Base-by-base conservation (phyloP, 2,113 vertebrate species). In the Cheirogaleus medius region DNA sequence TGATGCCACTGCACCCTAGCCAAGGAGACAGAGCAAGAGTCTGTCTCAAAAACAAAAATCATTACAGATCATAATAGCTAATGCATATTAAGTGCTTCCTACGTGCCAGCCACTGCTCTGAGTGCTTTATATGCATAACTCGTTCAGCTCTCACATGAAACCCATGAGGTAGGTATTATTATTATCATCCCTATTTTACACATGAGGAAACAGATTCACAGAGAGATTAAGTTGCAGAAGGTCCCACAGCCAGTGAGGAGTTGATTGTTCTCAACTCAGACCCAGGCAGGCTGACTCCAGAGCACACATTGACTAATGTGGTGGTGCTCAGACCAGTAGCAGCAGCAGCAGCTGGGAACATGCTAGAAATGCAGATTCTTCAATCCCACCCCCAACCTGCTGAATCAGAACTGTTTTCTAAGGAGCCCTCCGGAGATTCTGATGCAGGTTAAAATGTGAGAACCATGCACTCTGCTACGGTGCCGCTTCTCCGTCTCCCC, bases 371-470 rank as follows among this genome's bases (percentile, higher is more conserved):
- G 54, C 14, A 27, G 4, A 42, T 34, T 34, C 44, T 44, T 8
- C 10, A 49, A 39, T 42, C 3, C 4, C 9, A 21, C 11, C 6
- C 52, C 66, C 58, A 66, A 52, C 44, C 5, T 34, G 3, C 0
- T 14, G 54, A 77, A 39, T 63, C 20, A 49, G 47, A 73, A 8
- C 20, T 42, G 1, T 47, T 76, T 56, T 73, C 11, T 12, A 29
- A 76, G 20, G 37, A 54, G 25, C 10, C 15, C 49, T 54, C n/a
- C 1, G 11, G 12, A 21, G 63, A 15, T 49, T n/a, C 54, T 58
- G 32, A 73, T 29, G 27, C 1, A 0, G 0, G 0, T 7, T 42
- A 3, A 39, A 12, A 34, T 29, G 11, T 2, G 17, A 42, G 58
- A n/a, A 8, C 23, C 39, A 37, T 56, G 34, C 6, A 4, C n/a